Base-by-base conservation (phyloP, 2,888 invertebrate genomes). In the Sarcophaga caerulescens region DNA sequence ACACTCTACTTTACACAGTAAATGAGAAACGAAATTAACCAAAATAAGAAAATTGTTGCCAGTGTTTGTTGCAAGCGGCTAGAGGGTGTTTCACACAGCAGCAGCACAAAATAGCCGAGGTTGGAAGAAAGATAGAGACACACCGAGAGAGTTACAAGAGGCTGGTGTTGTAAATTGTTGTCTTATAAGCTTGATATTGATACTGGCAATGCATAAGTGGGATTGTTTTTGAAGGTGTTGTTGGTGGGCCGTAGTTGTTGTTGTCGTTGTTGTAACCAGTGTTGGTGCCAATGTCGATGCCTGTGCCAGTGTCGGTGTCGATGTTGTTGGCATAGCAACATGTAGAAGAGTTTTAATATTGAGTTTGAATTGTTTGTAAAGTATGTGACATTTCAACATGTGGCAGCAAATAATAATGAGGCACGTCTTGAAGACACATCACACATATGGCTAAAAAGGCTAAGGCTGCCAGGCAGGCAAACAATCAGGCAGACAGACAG, bases 371-470 rank as follows among this genome's bases (percentile, higher is more conserved):
- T 86, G 81, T 78, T 74, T 81, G 80, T 63, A 63, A 74, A 84
- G 79, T 86, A 84, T 84, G 86, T 84, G 86, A 86, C 86, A 86
- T 86, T 86, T 81, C 71, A 84, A 84, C 86, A 86, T 86, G 86
- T 86, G 81, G 84, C 84, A 52, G 52, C 52, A 86, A 85, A 85
- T 80, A 85, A 83, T 83, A 85, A 81, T 84, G 86, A 86, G 86
- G 84, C 86, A 86, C 86, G 86, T 85, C 85, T 83, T 69, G 59
- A 80, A 80, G 52, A 65, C 59, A 80, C 80, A 85, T 83, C 79
- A 83, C 83, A 85, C 85, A 85, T 83, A 85, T 85, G 85, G 83
- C 76, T 80, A 60, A 80, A 12, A 52, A 80, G 78, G 73, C 35
- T 35, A 17, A 83, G 71, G 35, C 35, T 35, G 35, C 35, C 35